A percentile compares a stretch with the other conserved stretches of the same genome.
Evolutionary conservation across 2,113 vertebrate genomes (phyloP).

Genomic region (Phodopus roborovskii): DNA sequence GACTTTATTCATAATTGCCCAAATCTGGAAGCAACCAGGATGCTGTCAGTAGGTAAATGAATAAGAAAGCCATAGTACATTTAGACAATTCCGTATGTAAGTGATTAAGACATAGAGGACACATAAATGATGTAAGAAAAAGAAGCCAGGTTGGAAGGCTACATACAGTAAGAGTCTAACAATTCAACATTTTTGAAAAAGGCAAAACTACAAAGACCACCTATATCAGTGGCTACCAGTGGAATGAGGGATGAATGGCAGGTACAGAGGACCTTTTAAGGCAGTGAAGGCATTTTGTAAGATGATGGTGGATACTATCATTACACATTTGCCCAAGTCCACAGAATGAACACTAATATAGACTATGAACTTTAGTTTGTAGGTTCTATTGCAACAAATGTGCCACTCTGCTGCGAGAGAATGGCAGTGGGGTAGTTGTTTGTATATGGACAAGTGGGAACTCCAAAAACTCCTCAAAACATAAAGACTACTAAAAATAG

Average conservation of each 20-base stretch:
- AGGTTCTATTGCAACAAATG: neutral
- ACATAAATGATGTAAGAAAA: neutral
- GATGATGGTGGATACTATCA: neutral
- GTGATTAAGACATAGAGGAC: neutral
- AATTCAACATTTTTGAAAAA: neutral
- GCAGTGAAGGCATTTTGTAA: neutral
- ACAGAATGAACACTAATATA: fast-evolving
- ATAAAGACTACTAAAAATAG: neutral
- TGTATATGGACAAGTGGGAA: neutral
- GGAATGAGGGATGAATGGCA: neutral
- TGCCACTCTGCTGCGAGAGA: neutral
- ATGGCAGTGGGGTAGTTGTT: too few species aligned
- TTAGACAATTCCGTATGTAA: neutral
- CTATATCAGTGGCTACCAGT: neutral
- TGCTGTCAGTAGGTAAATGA: conserved; percentile 13
- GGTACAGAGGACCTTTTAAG: neutral
- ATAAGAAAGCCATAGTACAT: neutral
- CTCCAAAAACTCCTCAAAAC: neutral
- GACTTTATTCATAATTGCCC: conserved; percentile 29
- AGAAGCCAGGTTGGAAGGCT: neutral
- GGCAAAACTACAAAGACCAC: neutral
- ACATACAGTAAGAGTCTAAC: neutral
- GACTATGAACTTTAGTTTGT: neutral
- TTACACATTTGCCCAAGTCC: neutral
- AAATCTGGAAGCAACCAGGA: neutral